phyloP scores from a whole-genome alignment of 2,888 invertebrate genomes.

The Epistrophe grossulariae region DNA sequence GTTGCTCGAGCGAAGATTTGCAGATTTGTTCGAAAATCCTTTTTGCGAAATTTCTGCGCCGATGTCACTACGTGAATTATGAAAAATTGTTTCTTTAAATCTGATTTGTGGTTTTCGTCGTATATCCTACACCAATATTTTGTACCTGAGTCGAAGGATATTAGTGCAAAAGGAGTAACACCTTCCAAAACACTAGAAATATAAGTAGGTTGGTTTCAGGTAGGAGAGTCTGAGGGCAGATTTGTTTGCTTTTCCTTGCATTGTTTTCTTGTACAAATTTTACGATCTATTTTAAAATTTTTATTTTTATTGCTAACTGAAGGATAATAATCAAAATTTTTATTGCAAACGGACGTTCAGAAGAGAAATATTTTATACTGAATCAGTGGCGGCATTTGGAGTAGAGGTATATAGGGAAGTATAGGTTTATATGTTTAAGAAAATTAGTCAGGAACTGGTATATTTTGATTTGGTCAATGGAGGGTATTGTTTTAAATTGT shows the following conservation, averaged over 20 bases:
- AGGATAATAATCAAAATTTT: constrained; percentile 71
- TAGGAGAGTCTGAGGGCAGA: constrained; percentile 65
- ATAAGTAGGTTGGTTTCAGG: constrained; percentile 26
- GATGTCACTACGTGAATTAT: constrained; percentile 29
- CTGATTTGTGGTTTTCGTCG: constrained; percentile 39
- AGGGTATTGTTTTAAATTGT: constrained; percentile 21
- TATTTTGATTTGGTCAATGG: constrained; percentile 12
- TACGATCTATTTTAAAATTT: constrained; percentile 56
- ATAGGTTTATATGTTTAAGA: no score
- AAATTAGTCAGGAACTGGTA: not conserved
- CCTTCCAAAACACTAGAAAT: constrained; percentile 53
- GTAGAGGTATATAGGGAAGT: no score
- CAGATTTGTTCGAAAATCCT: constrained; percentile 51
- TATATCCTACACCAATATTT: not conserved
- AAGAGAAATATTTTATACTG: constrained; percentile 44
- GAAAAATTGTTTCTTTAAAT: constrained; percentile 6
- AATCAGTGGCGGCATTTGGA: constrained; percentile 36
- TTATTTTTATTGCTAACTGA: constrained; percentile 51
- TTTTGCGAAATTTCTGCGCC: constrained; percentile 30
- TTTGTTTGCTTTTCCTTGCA: constrained; percentile 68
- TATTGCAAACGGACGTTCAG: constrained; percentile 56
- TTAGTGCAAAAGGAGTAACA: constrained; percentile 74
- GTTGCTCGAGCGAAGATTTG: constrained; percentile 39
- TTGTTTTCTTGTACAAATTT: constrained; percentile 57
- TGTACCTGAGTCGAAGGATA: constrained; percentile 5